Evolutionary conservation across 2,888 invertebrate genomes (phyloP), one percentile per base, ranked within the genome.

Genomic region (Galerucella calmariensis): DNA sequence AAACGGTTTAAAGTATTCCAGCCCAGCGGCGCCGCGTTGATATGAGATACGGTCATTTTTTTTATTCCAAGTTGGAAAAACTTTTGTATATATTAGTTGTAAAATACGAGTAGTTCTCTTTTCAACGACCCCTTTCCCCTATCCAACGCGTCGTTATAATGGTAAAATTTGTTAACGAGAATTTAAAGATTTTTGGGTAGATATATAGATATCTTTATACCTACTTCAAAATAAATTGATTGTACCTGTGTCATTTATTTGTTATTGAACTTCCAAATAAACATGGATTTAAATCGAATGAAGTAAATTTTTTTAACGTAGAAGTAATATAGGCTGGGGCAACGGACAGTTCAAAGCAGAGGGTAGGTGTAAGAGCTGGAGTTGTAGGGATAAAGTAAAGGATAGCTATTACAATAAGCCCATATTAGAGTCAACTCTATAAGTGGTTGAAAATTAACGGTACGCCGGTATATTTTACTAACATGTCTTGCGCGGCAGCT

Each of bases 161-260:
- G 61, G 12, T 24, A 35, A 27, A 61, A 24, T 27, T 24, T 61
- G 61, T 27, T 24, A 4, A 14, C 27, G 2, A n/a, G 27, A 61
- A 61, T 61, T 12, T 61, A 24, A 16, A 61, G 10, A 61, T 61
- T 69, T 48, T 46, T 10, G 20, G 24, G 69, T 69, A 48, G 24
- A 69, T n/a, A 59, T 61, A 69, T 69, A 51, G 48, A 48, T 51
- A 62, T 69, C 46, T 69, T 53, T 48, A 51, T 69, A 69, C 44
- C n/a, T 69, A 69, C 69, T 69, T 61, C 27, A 53, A 68, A 68
- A 11, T 11, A 44, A 41, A 41, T 41, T 61, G 51, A 62, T 11
- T 69, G 61, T 69, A 69, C 69, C 69, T 69, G 69, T 69, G 62
- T 62, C 46, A 69, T 69, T 59, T 61, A 48, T 69, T 69, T 69